Percentiles rank a stretch among this genome's conserved stretches.
phyloP scores from a whole-genome alignment of 2,888 invertebrate genomes.

The Drosophila anomelani region DNA sequence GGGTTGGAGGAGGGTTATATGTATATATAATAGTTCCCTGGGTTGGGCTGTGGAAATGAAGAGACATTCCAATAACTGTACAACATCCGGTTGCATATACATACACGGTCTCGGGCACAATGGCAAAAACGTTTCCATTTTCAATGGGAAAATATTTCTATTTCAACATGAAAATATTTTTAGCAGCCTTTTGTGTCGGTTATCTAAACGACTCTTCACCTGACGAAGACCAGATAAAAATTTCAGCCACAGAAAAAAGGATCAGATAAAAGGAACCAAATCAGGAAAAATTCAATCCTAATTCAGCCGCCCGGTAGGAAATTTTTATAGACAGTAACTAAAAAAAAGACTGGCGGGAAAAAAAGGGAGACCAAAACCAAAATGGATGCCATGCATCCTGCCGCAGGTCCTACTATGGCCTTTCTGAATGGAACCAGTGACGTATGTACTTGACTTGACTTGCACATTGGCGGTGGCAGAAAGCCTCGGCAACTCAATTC shows the following conservation, averaged over 20 bases:
- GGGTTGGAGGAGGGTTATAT: not conserved
- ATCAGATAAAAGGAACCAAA: conserved; percentile 18
- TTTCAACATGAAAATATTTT: conserved; percentile 75
- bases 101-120: conserved; percentile 50
- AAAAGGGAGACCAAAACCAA: conserved; percentile 6
- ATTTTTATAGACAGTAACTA: conserved; percentile 55
- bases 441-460: conserved; percentile 80
- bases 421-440: conserved; percentile 56
- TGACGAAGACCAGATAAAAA: conserved; percentile 63
- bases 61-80: conserved; percentile 79
- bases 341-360: conserved; percentile 24
- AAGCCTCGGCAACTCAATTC: conserved; percentile 62
- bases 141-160: conserved; percentile 77
- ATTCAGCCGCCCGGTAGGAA: conserved; percentile 62
- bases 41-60: conserved; percentile 29
- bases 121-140: conserved; percentile 74
- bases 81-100: conserved; percentile 66
- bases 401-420: conserved; percentile 6
- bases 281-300: conserved; percentile 71
- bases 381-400: conserved; percentile 43
- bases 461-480: conserved; percentile 71
- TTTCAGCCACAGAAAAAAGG: conserved; percentile 32
- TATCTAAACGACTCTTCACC: conserved; percentile 65
- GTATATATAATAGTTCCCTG: not conserved
- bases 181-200: conserved; percentile 56